phyloP scores from a whole-genome alignment of 2,113 vertebrate species.

The Morone chrysops region DNA sequence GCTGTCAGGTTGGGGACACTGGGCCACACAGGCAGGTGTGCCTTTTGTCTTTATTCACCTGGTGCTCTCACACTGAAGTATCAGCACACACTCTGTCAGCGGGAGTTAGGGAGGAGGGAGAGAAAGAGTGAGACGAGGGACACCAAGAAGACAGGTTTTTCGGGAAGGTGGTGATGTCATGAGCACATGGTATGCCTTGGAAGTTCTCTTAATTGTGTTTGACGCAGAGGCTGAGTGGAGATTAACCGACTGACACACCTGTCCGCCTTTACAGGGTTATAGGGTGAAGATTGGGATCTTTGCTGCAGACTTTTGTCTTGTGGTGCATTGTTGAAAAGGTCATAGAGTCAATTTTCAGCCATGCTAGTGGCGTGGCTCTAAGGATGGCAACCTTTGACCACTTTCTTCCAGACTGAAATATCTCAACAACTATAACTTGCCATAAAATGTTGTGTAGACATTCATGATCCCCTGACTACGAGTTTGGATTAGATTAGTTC shows the following conservation, averaged over 20 bases:
- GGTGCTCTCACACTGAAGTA: background rate
- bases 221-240: conserved; percentile 12
- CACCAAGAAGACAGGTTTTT: conserved; percentile 5
- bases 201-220: background rate
- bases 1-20: conserved; percentile 40
- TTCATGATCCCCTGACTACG: background rate
- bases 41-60: conserved; percentile 41
- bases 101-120: background rate
- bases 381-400: too few species aligned
- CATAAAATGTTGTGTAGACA: background rate
- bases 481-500: too few species aligned
- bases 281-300: too few species aligned
- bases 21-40: conserved; percentile 36
- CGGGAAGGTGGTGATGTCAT: background rate
- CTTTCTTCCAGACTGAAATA: background rate
- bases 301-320: background rate
- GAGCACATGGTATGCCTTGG: background rate
- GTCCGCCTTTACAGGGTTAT: background rate
- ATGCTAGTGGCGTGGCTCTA: background rate
- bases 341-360: background rate
- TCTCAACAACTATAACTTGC: background rate
- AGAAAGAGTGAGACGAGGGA: background rate
- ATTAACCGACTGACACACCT: conserved; percentile 13
- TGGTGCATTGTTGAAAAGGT: background rate
- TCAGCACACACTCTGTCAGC: background rate